A percentile compares a stretch with the other conserved stretches of the same genome.
Evolutionary conservation across 2,888 invertebrate genomes (phyloP).

Genomic region (Micropterix aruncella): DNA sequence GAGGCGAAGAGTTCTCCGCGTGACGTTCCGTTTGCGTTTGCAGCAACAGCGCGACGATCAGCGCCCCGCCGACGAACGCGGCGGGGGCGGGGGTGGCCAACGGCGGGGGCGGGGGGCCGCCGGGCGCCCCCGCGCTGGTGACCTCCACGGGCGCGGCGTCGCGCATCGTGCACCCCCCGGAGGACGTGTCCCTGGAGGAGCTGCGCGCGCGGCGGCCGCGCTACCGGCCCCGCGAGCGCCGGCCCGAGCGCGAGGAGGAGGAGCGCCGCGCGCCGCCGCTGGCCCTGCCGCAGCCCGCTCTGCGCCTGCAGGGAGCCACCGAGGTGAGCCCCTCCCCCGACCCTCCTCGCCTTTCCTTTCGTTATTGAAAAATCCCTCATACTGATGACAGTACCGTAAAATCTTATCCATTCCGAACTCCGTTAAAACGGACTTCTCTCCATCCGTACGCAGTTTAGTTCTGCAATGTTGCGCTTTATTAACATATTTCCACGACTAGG

Average conservation of each 20-base stretch:
- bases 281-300: constrained; percentile 7
- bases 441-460: no score
- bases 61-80: constrained; percentile 50
- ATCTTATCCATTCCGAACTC: no score
- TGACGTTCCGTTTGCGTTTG: no score
- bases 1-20: no score
- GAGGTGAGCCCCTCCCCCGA: constrained; percentile 23
- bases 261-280: constrained; percentile 15
- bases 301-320: constrained; percentile 10
- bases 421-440: no score
- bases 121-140: constrained; percentile 38
- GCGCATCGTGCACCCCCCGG: constrained; percentile 86
- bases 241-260: constrained; percentile 25
- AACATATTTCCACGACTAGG: no score
- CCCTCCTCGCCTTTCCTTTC: background rate
- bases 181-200: constrained; percentile 84
- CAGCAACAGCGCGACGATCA: constrained; percentile 56
- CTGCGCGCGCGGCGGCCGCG: constrained; percentile 55
- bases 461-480: no score
- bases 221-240: constrained; percentile 39
- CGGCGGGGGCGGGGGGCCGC: constrained; percentile 16
- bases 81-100: constrained; percentile 22
- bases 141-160: constrained; percentile 73
- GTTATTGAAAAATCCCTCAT: no score
- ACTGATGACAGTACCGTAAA: no score